Evolutionary conservation across 1,140 invertebrate genomes (phyloP), one percentile per base, ranked within the genome.

Genomic region (Pentalonia nigronervosa): DNA sequence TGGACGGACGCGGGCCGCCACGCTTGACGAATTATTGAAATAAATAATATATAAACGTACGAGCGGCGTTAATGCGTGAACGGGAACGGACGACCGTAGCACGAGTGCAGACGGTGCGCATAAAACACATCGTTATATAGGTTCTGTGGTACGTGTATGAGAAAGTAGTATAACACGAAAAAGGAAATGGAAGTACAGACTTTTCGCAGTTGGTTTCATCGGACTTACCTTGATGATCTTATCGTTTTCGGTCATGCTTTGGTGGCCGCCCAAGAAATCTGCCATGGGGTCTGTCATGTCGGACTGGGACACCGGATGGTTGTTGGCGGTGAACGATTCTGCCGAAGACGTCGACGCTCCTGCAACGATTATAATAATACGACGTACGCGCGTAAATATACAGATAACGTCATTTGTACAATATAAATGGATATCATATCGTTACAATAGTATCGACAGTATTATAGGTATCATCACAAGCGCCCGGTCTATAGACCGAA

Each of bases 271-370:
- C 48, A 93, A 56, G 47, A 86, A 93, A n/a, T 93, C 81, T 0
- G 91, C 91, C 91, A 93, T 93, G 34, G 81, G 81, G 21, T 93
- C 91, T 20, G 34, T 23, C 60, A 84, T 83, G 48, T 81, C 20
- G 20, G 41, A 7, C 47, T 92, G 91, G 45, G 91, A 53, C n/a
- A 45, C 47, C n/a, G 76, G 36, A 45, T 93, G 91, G 34, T 36
- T 50, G 91, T 83, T 56, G 36, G 30, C 25, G 11, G 81, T 47
- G 36, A 83, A 60, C 34, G 91, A 86, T 53, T 93, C 91, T 7
- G 34, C 91, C 34, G 91, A 86, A 86, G 91, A 93, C 48, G 81
- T 56, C 8, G 91, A 25, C 48, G n/a, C 91, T n/a, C 91, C 91
- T 93, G 76, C 21, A 83, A 81, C 20, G 14, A 76, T 76, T 76